phyloP scores from a whole-genome alignment of 2,797 vertebrate species.

The Decapterus maruadsi region DNA sequence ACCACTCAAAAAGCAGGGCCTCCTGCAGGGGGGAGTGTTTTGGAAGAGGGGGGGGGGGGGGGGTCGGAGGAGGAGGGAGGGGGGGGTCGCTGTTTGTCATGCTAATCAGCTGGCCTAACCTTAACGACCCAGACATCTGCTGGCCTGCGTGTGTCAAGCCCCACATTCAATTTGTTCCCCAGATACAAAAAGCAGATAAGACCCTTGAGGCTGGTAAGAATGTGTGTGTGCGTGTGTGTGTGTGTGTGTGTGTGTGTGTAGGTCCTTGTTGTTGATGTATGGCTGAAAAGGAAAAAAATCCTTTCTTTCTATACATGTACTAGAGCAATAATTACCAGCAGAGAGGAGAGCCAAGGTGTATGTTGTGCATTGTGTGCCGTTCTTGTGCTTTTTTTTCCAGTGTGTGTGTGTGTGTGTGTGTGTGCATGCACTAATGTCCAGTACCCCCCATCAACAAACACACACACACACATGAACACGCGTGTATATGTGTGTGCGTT shows the following conservation, averaged over 20 bases:
- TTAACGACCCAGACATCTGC: slow-evolving; percentile 86
- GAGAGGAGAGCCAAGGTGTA: slow-evolving; percentile 50
- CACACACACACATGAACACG: neutral
- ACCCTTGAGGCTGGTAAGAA: slow-evolving; percentile 78
- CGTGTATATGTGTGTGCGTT: slow-evolving; percentile 47
- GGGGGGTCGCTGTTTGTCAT: slow-evolving; percentile 78
- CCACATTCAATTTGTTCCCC: slow-evolving; percentile 82
- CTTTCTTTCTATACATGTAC: slow-evolving; percentile 61
- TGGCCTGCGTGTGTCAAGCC: slow-evolving; percentile 80
- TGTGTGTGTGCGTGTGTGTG: slow-evolving; percentile 34
- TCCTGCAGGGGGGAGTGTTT: slow-evolving; percentile 45
- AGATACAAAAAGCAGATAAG: slow-evolving; percentile 83
- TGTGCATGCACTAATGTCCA: slow-evolving; percentile 35
- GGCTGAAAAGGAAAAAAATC: slow-evolving; percentile 40
- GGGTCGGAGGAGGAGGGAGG: neutral
- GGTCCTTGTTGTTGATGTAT: slow-evolving; percentile 32
- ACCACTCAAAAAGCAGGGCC: slow-evolving; percentile 66
- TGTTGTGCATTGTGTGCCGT: slow-evolving; percentile 18
- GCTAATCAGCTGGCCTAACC: slow-evolving; percentile 84
- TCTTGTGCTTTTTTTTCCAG: slow-evolving; percentile 8
- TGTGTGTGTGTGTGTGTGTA: slow-evolving; percentile 17
- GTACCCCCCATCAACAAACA: slow-evolving; percentile 19
- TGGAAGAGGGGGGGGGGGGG: neutral
- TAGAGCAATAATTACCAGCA: slow-evolving; percentile 64
- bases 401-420: slow-evolving; percentile 11